These are phyloP conservation scores for Pholis gunnellus DNA, from an alignment of 2,113 vertebrate genomes.

Conservation along the genomic window DNA sequence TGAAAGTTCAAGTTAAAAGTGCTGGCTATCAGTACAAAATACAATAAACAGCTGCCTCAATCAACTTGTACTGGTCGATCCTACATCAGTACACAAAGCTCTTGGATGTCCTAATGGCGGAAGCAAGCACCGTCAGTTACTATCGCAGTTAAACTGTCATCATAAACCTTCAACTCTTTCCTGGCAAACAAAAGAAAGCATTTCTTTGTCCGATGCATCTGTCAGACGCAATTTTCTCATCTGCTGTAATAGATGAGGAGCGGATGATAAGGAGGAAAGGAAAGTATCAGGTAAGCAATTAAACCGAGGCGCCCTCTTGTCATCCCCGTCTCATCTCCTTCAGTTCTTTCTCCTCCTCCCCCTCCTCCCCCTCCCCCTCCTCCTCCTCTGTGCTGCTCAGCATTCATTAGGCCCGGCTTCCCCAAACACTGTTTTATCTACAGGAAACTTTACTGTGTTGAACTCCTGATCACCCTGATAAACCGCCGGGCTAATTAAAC, in stretches of 20 bases:
- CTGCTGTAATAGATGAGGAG: conserved; percentile 59
- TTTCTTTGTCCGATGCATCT: conserved; percentile 42
- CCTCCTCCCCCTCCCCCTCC: conserved; percentile 38
- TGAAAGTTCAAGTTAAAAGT: conserved; percentile 7
- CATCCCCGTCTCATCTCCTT: conserved; percentile 63
- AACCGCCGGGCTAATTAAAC: conserved; percentile 83
- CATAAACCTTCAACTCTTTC: conserved; percentile 60
- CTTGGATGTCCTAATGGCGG: conserved; percentile 28
- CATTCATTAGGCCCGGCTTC: conserved; percentile 68
- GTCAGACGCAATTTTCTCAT: conserved; percentile 69
- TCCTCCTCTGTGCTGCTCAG: conserved; percentile 50
- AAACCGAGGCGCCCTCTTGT: conserved; percentile 68
- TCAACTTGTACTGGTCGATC: neutral
- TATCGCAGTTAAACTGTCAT: conserved; percentile 56
- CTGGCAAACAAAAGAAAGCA: conserved; percentile 53
- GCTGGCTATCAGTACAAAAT: conserved; percentile 5
- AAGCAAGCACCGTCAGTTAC: conserved; percentile 40
- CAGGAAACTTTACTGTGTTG: conserved; percentile 78
- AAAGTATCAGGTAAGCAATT: conserved; percentile 81
- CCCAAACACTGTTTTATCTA: conserved; percentile 78
- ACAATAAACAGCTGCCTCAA: neutral
- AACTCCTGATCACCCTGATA: conserved; percentile 83
- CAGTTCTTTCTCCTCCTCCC: conserved; percentile 37
- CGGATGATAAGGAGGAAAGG: conserved; percentile 65
- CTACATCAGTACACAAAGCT: conserved; percentile 13